These are phyloP conservation scores for Pantala flavescens DNA, from an alignment of 1,140 invertebrate species.

Conservation along the genomic window DNA sequence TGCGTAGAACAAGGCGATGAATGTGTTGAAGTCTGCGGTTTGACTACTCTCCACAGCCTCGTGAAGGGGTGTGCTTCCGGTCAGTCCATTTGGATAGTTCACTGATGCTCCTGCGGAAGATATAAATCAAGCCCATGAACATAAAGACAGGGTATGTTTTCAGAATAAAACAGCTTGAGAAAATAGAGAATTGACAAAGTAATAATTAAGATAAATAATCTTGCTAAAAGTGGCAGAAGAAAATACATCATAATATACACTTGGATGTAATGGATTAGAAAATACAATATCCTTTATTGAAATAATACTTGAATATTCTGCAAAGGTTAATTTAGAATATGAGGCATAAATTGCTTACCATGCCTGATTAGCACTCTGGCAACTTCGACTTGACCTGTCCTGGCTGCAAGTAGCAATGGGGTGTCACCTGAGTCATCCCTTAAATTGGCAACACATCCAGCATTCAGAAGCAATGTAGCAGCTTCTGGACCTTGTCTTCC, in stretches of 20 bases:
- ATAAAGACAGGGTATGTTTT: no score
- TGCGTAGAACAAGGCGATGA: neutral
- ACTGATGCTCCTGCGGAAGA: slow-evolving; percentile 40
- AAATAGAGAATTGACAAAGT: no score
- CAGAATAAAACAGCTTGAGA: no score
- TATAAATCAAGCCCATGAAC: neutral
- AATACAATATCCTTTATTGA: no score
- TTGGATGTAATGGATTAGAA: no score
- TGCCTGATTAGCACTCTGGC: slow-evolving; percentile 37
- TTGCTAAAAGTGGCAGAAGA: no score
- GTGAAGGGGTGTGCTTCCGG: slow-evolving; percentile 43
- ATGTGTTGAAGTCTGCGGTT: neutral
- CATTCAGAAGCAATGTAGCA: slow-evolving; percentile 36
- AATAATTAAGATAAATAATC: no score
- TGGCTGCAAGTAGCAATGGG: slow-evolving; percentile 49
- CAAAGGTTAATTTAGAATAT: no score
- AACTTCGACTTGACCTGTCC: slow-evolving; percentile 40
- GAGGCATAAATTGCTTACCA: slow-evolving; percentile 30
- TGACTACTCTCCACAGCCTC: slow-evolving; percentile 35
- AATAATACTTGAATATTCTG: no score
- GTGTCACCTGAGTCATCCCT: slow-evolving; percentile 44
- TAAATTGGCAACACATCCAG: slow-evolving; percentile 41
- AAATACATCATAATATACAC: no score
- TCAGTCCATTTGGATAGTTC: slow-evolving; percentile 43
- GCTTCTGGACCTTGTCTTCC: slow-evolving; percentile 37